These are phyloP conservation scores for Cephus rjabovi DNA, from an alignment of 2,888 invertebrate genomes.

Conservation along the genomic window DNA sequence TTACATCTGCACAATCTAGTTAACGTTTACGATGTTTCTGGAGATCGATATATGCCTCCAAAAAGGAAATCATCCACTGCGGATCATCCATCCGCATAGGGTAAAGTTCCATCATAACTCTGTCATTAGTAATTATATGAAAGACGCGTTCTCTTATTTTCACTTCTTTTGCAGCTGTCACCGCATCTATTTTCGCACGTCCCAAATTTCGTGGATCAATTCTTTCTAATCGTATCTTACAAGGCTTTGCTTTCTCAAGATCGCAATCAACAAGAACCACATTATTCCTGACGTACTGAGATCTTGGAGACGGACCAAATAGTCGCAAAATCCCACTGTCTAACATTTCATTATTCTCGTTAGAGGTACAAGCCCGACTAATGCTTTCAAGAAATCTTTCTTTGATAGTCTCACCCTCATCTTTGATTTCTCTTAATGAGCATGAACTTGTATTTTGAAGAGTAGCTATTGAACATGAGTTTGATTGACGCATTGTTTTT, in stretches of 20 bases:
- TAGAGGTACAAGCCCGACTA: not conserved
- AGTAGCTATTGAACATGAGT: not conserved
- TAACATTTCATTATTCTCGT: not conserved
- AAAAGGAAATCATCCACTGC: constrained; percentile 46
- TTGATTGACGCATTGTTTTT: no score
- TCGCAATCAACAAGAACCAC: constrained; percentile 28
- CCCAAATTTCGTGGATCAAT: constrained; percentile 17
- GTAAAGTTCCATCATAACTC: constrained; percentile 44
- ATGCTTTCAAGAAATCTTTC: not conserved
- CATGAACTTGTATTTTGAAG: not conserved
- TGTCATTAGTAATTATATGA: constrained; percentile 49
- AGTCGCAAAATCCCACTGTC: constrained; percentile 30
- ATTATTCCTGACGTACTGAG: constrained; percentile 34
- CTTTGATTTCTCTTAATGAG: not conserved
- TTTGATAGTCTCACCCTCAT: not conserved
- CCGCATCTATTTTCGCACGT: not conserved
- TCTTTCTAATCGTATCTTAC: constrained; percentile 20
- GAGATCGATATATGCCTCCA: constrained; percentile 47
- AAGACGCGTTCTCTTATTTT: constrained; percentile 38
- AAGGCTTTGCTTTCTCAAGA: constrained; percentile 22
- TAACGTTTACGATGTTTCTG: constrained; percentile 14
- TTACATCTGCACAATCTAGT: not conserved
- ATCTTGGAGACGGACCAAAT: constrained; percentile 35
- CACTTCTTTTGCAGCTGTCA: constrained; percentile 6
- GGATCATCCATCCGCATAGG: constrained; percentile 49